Percentiles rank a stretch among this genome's conserved stretches.
Conservation (phyloP, 2,797 vertebrate genomes). For the Galago senegalensis region DNA sequence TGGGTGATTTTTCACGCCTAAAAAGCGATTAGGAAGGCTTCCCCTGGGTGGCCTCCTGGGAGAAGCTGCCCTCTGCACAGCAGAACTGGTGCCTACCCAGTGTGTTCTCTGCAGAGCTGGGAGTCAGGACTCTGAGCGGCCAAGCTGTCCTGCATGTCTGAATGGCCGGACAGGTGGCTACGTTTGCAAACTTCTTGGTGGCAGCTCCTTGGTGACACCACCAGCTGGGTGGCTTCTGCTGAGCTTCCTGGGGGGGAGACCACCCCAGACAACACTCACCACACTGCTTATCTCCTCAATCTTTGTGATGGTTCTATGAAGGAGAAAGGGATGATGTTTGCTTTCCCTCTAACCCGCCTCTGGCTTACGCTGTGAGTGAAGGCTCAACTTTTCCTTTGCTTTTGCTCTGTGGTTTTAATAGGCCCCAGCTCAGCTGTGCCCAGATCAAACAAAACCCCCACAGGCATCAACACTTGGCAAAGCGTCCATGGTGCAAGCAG, state of each 20-base stretch:
- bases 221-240: too few relatives aligned
- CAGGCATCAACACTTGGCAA: too few relatives aligned
- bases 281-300: too few relatives aligned
- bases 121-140: too few relatives aligned
- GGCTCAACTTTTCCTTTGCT: neutral
- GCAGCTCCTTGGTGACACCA: neutral
- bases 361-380: neutral
- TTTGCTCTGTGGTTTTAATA: neutral
- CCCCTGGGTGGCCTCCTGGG: neutral
- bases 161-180: neutral
- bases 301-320: neutral
- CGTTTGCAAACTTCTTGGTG: neutral
- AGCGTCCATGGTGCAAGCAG: too few relatives aligned
- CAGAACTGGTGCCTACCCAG: accelerated
- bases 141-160: neutral
- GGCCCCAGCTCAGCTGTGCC: neutral
- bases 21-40: neutral
- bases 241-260: neutral
- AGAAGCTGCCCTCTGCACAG: neutral
- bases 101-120: neutral
- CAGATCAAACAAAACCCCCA: neutral
- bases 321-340: neutral
- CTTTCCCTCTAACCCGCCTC: neutral
- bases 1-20: neutral
- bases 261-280: neutral